Evolutionary conservation across 2,888 invertebrate species (phyloP).

Genomic region (Athalia cordata): DNA sequence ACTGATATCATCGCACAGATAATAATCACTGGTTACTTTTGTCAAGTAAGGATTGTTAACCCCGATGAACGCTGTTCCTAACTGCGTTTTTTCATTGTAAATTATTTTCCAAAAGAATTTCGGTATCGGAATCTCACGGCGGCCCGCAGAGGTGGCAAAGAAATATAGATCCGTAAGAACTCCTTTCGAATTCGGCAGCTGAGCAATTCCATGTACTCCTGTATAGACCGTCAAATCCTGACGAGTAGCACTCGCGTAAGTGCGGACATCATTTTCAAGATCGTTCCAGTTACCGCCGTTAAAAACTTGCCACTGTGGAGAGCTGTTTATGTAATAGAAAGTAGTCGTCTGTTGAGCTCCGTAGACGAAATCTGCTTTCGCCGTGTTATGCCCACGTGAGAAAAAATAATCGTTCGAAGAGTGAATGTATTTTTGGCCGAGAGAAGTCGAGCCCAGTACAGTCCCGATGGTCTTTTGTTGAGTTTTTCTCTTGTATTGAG

Average conservation of each 20-base stretch:
- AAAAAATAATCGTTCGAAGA: constrained; percentile 58
- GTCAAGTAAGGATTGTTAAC: constrained; percentile 73
- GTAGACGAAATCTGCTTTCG: constrained; percentile 80
- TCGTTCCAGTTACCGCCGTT: constrained; percentile 78
- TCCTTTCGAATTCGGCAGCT: constrained; percentile 75
- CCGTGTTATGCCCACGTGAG: constrained; percentile 79
- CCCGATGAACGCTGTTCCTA: constrained; percentile 65
- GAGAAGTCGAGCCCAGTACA: constrained; percentile 65
- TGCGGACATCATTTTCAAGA: constrained; percentile 74
- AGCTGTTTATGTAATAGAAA: constrained; percentile 80
- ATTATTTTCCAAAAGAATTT: constrained; percentile 74
- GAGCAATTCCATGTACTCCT: constrained; percentile 78
- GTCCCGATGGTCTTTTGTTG: constrained; percentile 69
- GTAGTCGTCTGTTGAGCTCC: constrained; percentile 77
- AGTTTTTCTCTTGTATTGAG: constrained; percentile 64
- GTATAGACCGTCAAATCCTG: constrained; percentile 76
- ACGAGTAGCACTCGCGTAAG: constrained; percentile 69
- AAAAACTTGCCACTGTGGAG: constrained; percentile 81
- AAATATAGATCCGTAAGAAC: constrained; percentile 73
- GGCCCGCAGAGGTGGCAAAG: constrained; percentile 66
- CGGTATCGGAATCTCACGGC: constrained; percentile 69
- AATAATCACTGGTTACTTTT: constrained; percentile 54
- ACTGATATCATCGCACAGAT: constrained; percentile 75
- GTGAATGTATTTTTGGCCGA: constrained; percentile 75
- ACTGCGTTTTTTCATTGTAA: not conserved